A percentile compares a stretch with the other conserved stretches of the same genome.
Conservation (phyloP, 1,140 invertebrate species). For the Panulirus ornatus region DNA sequence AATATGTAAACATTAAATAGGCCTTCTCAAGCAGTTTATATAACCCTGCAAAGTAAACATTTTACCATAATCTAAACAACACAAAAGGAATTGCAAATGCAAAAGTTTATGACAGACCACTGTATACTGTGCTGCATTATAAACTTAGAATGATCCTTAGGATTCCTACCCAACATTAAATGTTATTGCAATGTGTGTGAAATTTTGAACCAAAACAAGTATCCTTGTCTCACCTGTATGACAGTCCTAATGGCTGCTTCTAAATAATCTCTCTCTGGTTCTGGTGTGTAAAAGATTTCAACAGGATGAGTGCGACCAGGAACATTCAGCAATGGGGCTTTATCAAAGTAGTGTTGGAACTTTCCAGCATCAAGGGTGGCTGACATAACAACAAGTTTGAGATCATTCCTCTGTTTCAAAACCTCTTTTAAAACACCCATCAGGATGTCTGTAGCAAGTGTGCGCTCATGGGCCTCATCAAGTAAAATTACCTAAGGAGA, state of each 20-base stretch:
- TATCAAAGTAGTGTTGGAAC: slow-evolving; percentile 98
- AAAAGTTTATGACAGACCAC: too few species aligned
- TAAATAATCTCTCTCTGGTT: slow-evolving; percentile 98
- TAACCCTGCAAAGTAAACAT: too few species aligned
- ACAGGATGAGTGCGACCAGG: slow-evolving; percentile 97
- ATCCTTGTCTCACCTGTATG: slow-evolving; percentile 83
- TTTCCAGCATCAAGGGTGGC: slow-evolving; percentile 99
- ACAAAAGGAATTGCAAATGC: too few species aligned
- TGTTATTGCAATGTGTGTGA: too few species aligned
- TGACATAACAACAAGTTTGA: slow-evolving; percentile 99
- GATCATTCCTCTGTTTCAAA: slow-evolving; percentile 93
- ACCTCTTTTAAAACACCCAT: slow-evolving; percentile 99
- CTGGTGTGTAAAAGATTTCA: slow-evolving; percentile 99
- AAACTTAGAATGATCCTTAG: not conserved
- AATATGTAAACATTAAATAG: too few species aligned
- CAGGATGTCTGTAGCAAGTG: slow-evolving; percentile 97
- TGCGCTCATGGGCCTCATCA: slow-evolving; percentile 99
- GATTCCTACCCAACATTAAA: too few species aligned
- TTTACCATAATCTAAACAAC: too few species aligned
- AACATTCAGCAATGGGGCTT: slow-evolving; percentile 98
- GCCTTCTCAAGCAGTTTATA: too few species aligned
- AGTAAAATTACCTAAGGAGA: slow-evolving; percentile 87
- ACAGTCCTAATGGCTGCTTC: slow-evolving; percentile 99
- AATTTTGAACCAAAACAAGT: not conserved
- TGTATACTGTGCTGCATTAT: not conserved